Base-by-base conservation (phyloP, 2,797 vertebrate species). In the Benthosema pterotum region DNA sequence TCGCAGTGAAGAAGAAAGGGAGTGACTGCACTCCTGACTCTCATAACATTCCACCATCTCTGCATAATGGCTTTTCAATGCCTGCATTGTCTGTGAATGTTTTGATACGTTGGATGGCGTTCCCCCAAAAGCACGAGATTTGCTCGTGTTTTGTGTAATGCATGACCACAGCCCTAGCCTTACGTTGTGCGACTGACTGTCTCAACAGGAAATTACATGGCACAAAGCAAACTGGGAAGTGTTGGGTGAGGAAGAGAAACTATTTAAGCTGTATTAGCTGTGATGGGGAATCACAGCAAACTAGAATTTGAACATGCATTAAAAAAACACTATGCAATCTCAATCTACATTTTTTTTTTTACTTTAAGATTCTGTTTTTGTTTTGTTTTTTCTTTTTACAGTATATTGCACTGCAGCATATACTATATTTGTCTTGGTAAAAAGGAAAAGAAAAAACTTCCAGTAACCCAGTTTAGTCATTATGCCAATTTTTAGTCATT, bases 141-240 rank as follows among this genome's bases (percentile, higher is more conserved):
- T 57, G 6, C 71, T 80, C 12, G 28, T 72, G 75, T 28, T 77
- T 55, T 74, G 71, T 77, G 60, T 74, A 47, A 66, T 72, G 66
- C 74, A 67, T 67, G 74, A 71, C 43, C 62, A 42, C 70, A 78
- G 74, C 62, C 59, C 65, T 70, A 38, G 32, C 9, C 32, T 38
- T n/a, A 25, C 38, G 5, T 66, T 74, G 75, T 79, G 62, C 58
- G 22, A 19, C 55, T 60, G 22, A 19, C 55, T 81, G 74, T 85
- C 82, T 83, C 53, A 85, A 85, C 79, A 88, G 83, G 79, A 87
- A 81, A 82, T 78, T 67, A 60, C 66, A 73, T 67, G 65, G 66
- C 50, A 60, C 42, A 43, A 67, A 68, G 65, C 62, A 11, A 64
- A 71, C 60, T 61, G 69, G 63, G 62, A 60, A 14, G 49, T 52